These are phyloP conservation scores for Hipparchia sbordonii DNA, from an alignment of 2,888 invertebrate genomes.

Conservation along the genomic window DNA sequence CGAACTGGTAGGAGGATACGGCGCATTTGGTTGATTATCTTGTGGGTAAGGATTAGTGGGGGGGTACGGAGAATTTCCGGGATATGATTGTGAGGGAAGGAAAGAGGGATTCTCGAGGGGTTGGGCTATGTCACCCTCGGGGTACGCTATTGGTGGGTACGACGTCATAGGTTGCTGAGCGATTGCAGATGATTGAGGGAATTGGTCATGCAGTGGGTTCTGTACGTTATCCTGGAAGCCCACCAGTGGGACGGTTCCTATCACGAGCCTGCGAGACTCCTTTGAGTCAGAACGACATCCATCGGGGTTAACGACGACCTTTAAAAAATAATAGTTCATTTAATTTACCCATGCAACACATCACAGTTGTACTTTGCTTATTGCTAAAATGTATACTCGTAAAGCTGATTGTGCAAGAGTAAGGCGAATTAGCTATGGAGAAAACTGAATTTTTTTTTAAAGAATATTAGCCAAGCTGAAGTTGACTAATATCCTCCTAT, in stretches of 20 bases:
- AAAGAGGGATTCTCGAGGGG: constrained; percentile 42
- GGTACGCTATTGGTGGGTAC: constrained; percentile 41
- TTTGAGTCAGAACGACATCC: constrained; percentile 61
- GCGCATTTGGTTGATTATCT: constrained; percentile 39
- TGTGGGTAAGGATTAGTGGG: constrained; percentile 42
- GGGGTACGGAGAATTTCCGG: constrained; percentile 45
- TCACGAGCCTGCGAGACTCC: constrained; percentile 49
- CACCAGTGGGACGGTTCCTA: constrained; percentile 63
- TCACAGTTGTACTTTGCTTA: neutral
- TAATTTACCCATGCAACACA: no score
- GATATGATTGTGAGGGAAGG: constrained; percentile 38
- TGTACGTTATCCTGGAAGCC: constrained; percentile 52
- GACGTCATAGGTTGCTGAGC: constrained; percentile 50
- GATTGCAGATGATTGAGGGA: constrained; percentile 47
- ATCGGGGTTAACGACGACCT: constrained; percentile 58
- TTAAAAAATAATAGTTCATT: constrained; percentile 20
- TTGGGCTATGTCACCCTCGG: constrained; percentile 26
- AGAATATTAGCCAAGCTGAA: no score
- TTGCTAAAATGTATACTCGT: no score
- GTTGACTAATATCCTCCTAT: no score
- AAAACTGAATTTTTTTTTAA: no score
- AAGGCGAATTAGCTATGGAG: no score
- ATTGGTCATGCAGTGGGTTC: constrained; percentile 51
- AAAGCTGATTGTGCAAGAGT: no score
- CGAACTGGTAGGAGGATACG: constrained; percentile 8